Evolutionary conservation across 2,113 vertebrate species (phyloP), one percentile per base, ranked within the genome.

Genomic region (Triplophysa rosa): DNA sequence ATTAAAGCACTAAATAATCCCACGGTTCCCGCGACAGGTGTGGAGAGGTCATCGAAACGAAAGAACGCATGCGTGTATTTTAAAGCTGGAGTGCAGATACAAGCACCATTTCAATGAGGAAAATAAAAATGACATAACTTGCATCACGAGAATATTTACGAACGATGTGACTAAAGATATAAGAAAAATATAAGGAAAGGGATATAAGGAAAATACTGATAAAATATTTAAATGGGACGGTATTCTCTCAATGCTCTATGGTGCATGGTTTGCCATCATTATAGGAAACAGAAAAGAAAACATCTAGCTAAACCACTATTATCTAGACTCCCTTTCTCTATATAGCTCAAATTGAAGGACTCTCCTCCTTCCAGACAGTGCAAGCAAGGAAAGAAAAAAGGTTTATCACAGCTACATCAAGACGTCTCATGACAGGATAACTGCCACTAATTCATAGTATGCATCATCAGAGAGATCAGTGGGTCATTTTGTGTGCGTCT

Each of bases 1-100:
- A 86, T 91, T 86, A 90, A 80, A 79, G n/a, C 82, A 78, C 75
- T 84, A 84, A 87, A 88, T 85, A 86, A 84, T 77, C 84, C 56
- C 1, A 72, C n/a, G 78, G 78, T 63, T 52, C 69, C 56, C 21
- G 67, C 42, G 65, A 23, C 33, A 58, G 72, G 58, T 74, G 40
- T 74, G 40, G 58, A 29, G 58, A 47, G 9, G n/a, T 61, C 70
- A 14, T 23, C n/a, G 23, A 59, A 72, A 72, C 12, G 37, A 42
- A 47, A 37, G 71, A 7, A 74, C 54, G n/a, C 19, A 74, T 45
- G 58, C 37, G 72, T n/a, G 72, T 49, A 7, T 73, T 59, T 23
- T 40, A 40, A 59, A 58, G 33, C 7, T 17, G 54, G 13, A 21
- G n/a, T 23, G 13, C 8, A n/a, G 42, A n/a, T 42, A 19, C 12